A percentile compares a stretch with the other conserved stretches of the same genome.
Evolutionary conservation across 2,113 vertebrate species (phyloP).

Genomic region (Alligator mississippiensis): DNA sequence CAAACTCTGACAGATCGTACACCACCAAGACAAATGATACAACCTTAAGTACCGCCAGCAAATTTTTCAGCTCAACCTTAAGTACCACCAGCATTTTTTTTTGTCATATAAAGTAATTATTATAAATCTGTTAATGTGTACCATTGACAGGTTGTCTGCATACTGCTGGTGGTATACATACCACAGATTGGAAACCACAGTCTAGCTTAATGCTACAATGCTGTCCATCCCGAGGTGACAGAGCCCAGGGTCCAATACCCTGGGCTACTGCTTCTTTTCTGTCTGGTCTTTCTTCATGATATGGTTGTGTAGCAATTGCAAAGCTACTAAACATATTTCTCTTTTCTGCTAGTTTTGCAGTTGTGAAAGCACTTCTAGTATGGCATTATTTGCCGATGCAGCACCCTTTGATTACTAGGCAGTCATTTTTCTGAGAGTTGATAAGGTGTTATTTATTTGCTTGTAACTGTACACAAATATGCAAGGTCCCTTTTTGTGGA

Average conservation of each 20-base stretch:
- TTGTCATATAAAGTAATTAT: too few species aligned
- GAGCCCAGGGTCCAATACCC: background rate
- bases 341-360: background rate
- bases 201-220: background rate
- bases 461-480: background rate
- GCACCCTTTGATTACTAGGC: background rate
- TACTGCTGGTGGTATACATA: too few species aligned
- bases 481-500: background rate
- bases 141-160: too few species aligned
- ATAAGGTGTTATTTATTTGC: background rate
- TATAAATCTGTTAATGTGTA: too few species aligned
- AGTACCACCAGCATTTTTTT: too few species aligned
- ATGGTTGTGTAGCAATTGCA: background rate
- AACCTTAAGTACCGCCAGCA: background rate
- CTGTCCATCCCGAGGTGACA: too few species aligned
- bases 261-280: background rate
- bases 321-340: background rate
- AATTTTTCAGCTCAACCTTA: too few species aligned
- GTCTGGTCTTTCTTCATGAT: background rate
- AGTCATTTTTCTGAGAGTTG: background rate
- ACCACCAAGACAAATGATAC: background rate
- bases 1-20: background rate
- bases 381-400: background rate
- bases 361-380: background rate
- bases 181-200: too few species aligned